Base-by-base conservation (phyloP, 2,888 invertebrate genomes). In the Argyresthia albistria region DNA sequence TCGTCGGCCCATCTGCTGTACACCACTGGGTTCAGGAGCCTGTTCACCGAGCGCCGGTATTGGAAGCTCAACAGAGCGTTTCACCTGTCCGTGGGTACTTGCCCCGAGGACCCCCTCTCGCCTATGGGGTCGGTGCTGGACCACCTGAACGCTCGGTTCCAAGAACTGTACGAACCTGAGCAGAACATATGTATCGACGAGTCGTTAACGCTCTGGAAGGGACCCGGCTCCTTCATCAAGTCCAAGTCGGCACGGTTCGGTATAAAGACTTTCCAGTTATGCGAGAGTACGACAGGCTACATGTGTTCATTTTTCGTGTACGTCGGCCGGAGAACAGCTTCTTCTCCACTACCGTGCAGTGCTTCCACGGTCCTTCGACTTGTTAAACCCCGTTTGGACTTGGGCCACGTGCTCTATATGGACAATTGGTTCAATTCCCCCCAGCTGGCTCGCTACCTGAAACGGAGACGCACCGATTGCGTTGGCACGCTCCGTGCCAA, bases 51-150 rank as follows among this genome's bases (percentile, higher is more conserved):
- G 3, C 1, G 7, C 1, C n/a, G 54, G 37, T 50, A 50, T 10
- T 8, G 50, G 35, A 6, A 15, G 2, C 9, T 49, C 3, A 36
- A 37, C n/a, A 10, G 25, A 11, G 14, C 35, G 58, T 56, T 58
- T 51, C 51, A 55, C 42, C 43, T 55, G 55, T 60, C 52, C 56
- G 62, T 58, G 47, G 59, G 60, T 57, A 58, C 57, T 46, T 54
- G 56, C 54, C 15, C 35, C 36, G 8, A 48, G 55, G 35, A 55
- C 57, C 6, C 46, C 54, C 7, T 16, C 54, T n/a, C 47, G 39
- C 36, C 43, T 53, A 43, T 51, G 15, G 9, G 47, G 1, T 48
- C 51, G 8, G 11, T 54, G 1, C 8, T 54, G 8, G 35, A 42
- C 9, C 50, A 50, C 9, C 35, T 53, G 12, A 50, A 53, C 12